Base-by-base conservation (phyloP, 2,888 invertebrate species). In the Timema cristinae region DNA sequence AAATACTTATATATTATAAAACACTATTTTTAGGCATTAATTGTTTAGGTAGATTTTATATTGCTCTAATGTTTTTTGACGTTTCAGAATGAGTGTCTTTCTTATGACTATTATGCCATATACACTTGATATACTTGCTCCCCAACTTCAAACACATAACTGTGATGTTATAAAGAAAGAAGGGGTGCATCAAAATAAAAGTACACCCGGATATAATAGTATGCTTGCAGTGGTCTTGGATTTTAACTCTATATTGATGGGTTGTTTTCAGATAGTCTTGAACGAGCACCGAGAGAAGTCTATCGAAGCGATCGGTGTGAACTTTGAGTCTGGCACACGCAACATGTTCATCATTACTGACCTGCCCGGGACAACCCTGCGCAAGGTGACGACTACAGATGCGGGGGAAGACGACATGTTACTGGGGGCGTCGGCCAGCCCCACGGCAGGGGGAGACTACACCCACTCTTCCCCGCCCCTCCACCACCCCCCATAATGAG, bases 371-470 rank as follows among this genome's bases (percentile, higher is more conserved):
- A 76, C 77, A 59, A 77, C 78, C 16, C 80, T 82, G 7, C 77
- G 79, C 67, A 80, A 79, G 73, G 72, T 79, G 50, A 78, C 79
- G 72, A 78, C 78, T 75, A 73, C 72, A 50, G 78, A 77, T 66
- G 73, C 75, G 48, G 71, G 75, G 54, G 83, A 83, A 71, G 84
- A 85, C 75, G 84, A 84, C 73, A 78, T 84, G 70, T 76, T 81
- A 15, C 75, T 84, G 61, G 84, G 84, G 4, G 84, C 84, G 7
- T 83, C 84, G 0, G 84, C 84, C 15, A 84, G 83, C 77, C 83
- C 83, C 11, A 83, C 83, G 10, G 74, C 73, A 9, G 50, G 68
- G 10, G 71, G 71, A 48, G 72, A 74, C 68, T 72, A 68, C 67
- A 70, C 69, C 8, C 69, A 70, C 13, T 72, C 76, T 5, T 73